Evolutionary conservation across 2,797 vertebrate genomes (phyloP), one percentile per base, ranked within the genome.

Genomic region (Enteromius viviparus): DNA sequence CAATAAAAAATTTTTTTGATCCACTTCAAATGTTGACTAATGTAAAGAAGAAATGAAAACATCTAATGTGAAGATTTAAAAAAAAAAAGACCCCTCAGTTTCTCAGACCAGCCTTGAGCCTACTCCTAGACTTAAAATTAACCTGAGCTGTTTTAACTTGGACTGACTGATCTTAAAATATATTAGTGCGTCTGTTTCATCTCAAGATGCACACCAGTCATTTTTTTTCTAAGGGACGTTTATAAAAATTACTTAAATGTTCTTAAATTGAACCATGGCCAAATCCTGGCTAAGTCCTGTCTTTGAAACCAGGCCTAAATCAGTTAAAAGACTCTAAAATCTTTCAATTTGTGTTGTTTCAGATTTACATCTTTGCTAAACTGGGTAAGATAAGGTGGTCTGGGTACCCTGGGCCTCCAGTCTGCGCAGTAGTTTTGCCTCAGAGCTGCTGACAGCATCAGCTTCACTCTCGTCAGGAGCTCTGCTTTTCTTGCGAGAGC

Each of bases 331-430:
- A 6, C 23, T 62, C 58, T 29, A 29, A 29, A 14, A 14, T 62
- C 23, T 60, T 58, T 9, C 55, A 58, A 11, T 58, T 11, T 4
- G n/a, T 23, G 11, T 23, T 58, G 9, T 23, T 23, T 23, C 12
- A 60, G n/a, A 12, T 12, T 26, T 10, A 26, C 58, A 26, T 62
- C 26, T 14, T 14, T 62, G 10, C 1, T 62, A 42, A 23, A 45
- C 45, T 4, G 0, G 26, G 11, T 51, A 3, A 47, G 40, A 45
- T 3, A 12, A 0, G 21, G 37, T 21, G 29, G 26, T 62, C 29
- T 6, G 14, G 60, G 71, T 62, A 98, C 97, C 97, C 94, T 99
- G 97, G 80, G 98, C 97, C 87, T 99, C 96, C 49, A 98, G 94
- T 91, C 96, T 98, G 84, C 97, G 94, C 40, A 97, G 85, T 9